Evolutionary conservation across 92 coral and sea anemone species (phyloP), one percentile per base, ranked within the genome.

Genomic region (Isaurus tuberculatus): DNA sequence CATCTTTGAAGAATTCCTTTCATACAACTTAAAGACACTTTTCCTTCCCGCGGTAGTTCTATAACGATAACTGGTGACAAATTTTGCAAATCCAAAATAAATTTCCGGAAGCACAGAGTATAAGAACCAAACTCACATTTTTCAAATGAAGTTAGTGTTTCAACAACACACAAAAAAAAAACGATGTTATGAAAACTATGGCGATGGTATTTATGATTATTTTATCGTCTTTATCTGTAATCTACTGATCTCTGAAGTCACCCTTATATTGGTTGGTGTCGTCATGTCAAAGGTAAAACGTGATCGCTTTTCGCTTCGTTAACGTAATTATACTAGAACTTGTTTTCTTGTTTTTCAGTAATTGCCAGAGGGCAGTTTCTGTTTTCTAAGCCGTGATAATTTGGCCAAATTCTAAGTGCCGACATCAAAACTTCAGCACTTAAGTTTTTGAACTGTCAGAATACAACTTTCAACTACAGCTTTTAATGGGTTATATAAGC

Each of bases 231-330:
- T 27, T 33, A 8, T 43, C 20, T 25, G 17, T 49, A 36, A 17
- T 43, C 33, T 44, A 27, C 32, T 8, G 78, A 42, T 25, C 19
- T 55, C 3, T 31, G 20, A 27, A 34, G 19, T 8, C 27, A 9
- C 8, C 19, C 26, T 26, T 70, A 70, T 70, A 70, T 70, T 70
- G 75, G 75, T 25, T 43, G 7, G 22, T 20, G 0, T 23, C 27
- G 15, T 7, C 75, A 26, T 2, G 0, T 26, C 36, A 26, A 43
- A 72, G 78, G 78, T 72, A 72, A 72, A 70, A 72, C 61, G 78
- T 72, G 78, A 72, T 44, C 78, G 14, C 37, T 72, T 72, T 44
- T 72, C 78, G 78, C 78, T 72, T 72, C 78, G 55, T 72, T 72
- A 28, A 44, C 60, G 61, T 25, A 6, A 22, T 42, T 72, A 19